Base-by-base conservation (phyloP, 2,113 vertebrate species). In the Piliocolobus tephrosceles region DNA sequence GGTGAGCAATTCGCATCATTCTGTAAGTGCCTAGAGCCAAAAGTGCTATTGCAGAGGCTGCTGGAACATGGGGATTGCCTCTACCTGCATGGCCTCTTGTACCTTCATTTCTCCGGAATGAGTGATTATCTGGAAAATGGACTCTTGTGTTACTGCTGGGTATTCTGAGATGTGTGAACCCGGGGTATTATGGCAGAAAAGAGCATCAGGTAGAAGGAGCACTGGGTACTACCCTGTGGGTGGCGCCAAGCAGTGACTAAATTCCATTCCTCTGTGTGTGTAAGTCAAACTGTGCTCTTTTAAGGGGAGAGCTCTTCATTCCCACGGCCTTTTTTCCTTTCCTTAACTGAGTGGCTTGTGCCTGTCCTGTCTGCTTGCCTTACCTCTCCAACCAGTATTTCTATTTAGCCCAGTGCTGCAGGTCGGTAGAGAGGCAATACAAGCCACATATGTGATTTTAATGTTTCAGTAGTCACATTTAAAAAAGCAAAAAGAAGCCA, bases 11-110 rank as follows among this genome's bases (percentile, higher is more conserved):
- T 14, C 38, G 32, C 11, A 3, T 23, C 4, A 9, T 61, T 50
- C 52, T 5, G 5, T 43, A 5, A 85, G 68, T 52, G 8, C 17
- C 0, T 6, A 32, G 11, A 6, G 61, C 70, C 85, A 13, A n/a
- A 45, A 40, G 32, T 1, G 4, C 32, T 17, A 1, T 38, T 35
- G 1, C 43, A 2, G 38, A 55, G 75, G 18, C 86, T 43, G 10
- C 40, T 1, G n/a, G 61, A 27, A 7, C 8, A 1, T 13, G 0
- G 47, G 66, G 6, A 2, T 1, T 0, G 14, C 55, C 11, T 52
- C 52, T 16, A 18, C 50, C 58, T 35, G 5, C 3, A 0, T 16
- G 45, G 66, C 45, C 58, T 7, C 20, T 32, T 23, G 30, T 22
- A 9, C 50, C 68, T 45, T 3, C 18, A 4, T n/a, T 50, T 87